Conservation (phyloP, 2,888 invertebrate species). For the Metopia argyrocephala region DNA sequence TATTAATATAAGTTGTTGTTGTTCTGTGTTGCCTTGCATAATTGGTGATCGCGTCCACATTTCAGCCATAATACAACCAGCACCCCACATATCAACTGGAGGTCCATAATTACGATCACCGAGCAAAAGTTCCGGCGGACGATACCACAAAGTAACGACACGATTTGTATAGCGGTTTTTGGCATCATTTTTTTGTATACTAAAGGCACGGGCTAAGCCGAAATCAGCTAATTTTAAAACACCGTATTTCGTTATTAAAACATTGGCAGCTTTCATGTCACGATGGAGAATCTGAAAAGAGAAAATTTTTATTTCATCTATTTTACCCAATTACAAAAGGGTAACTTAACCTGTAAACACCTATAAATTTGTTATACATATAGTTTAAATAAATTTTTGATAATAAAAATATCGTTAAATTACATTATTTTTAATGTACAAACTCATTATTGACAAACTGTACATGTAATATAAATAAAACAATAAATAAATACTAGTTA, state of each 20-base stretch:
- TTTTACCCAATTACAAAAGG: too few relatives aligned
- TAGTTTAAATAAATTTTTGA: too few relatives aligned
- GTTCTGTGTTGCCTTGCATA: slow-evolving; percentile 98
- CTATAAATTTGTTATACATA: too few relatives aligned
- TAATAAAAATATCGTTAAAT: too few relatives aligned
- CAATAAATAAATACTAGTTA: too few relatives aligned
- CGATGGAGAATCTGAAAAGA: slow-evolving; percentile 86
- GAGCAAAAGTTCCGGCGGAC: slow-evolving; percentile 81
- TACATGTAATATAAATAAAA: too few relatives aligned
- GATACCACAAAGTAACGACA: slow-evolving; percentile 98
- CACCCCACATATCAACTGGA: slow-evolving; percentile 97
- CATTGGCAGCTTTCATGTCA: slow-evolving; percentile 99
- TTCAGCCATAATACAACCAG: slow-evolving; percentile 99
- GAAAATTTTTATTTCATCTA: neutral
- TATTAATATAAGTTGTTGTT: slow-evolving; percentile 95
- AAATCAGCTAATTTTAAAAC: slow-evolving; percentile 97
- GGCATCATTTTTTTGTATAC: slow-evolving; percentile 90
- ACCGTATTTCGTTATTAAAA: slow-evolving; percentile 96
- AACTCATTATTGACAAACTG: too few relatives aligned
- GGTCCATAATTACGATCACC: slow-evolving; percentile 97
- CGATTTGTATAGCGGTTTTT: slow-evolving; percentile 97
- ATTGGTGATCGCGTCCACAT: slow-evolving; percentile 98
- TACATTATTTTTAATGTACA: too few relatives aligned
- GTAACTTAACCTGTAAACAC: too few relatives aligned
- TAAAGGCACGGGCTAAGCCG: slow-evolving; percentile 96